Evolutionary conservation across 2,888 invertebrate genomes (phyloP).

Genomic region (Theretra japonica): DNA sequence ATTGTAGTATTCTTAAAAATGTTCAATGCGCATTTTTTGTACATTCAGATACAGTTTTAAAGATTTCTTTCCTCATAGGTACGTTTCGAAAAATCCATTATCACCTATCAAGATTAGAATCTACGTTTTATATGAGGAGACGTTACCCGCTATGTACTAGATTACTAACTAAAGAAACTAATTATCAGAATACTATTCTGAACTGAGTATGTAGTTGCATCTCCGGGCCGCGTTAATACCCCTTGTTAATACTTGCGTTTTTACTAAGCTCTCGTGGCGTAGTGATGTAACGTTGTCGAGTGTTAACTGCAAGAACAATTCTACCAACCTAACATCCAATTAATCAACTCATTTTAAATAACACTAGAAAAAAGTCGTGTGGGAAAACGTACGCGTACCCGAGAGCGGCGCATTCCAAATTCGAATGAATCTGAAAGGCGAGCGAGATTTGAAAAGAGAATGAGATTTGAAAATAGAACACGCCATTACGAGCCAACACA

Average conservation of each 20-base stretch:
- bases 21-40: background rate
- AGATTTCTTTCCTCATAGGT: background rate
- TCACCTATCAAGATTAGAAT: conserved; percentile 25
- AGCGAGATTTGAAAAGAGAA: conserved; percentile 83
- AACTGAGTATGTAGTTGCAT: background rate
- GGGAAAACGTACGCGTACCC: conserved; percentile 78
- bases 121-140: conserved; percentile 10
- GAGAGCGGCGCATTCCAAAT: conserved; percentile 81
- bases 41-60: background rate
- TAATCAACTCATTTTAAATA: conserved; percentile 82
- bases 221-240: background rate
- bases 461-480: conserved; percentile 84
- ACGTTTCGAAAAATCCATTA: conserved; percentile 29
- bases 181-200: conserved; percentile 9
- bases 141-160: conserved; percentile 27
- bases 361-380: conserved; percentile 76
- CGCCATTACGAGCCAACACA: conserved; percentile 83
- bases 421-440: conserved; percentile 83
- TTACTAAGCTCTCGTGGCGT: background rate
- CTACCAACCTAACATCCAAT: conserved; percentile 72
- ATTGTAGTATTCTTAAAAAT: no score
- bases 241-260: conserved; percentile 15
- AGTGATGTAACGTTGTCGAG: conserved; percentile 29
- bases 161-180: conserved; percentile 28
- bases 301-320: conserved; percentile 60